These are phyloP conservation scores for Antedon mediterranea DNA, from an alignment of 53 echinoderm and acorn worm species.

Conservation along the genomic window DNA sequence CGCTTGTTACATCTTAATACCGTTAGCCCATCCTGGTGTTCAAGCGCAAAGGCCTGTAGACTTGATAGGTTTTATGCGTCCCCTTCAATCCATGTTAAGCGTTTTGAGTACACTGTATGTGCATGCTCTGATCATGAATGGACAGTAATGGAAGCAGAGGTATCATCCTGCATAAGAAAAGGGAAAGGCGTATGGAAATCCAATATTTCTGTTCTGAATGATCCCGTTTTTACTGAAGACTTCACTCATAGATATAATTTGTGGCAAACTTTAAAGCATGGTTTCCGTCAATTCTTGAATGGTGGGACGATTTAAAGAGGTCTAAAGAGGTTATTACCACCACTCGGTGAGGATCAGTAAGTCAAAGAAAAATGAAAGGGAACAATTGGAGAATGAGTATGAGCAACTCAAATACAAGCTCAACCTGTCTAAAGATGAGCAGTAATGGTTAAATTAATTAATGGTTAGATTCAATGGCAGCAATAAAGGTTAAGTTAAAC, in stretches of 20 bases:
- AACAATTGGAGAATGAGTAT: background rate
- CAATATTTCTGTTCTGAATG: background rate
- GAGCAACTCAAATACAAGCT: background rate
- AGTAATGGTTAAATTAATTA: too few species aligned
- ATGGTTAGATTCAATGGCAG: background rate
- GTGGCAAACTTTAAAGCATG: background rate
- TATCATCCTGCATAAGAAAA: background rate
- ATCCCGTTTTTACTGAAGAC: background rate
- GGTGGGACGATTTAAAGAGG: background rate
- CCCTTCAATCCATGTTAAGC: too few species aligned
- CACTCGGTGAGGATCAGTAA: background rate
- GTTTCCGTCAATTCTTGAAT: background rate
- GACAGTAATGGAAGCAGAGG: background rate
- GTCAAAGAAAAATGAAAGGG: background rate
- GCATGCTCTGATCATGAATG: background rate
- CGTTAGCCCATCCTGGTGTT: constrained; percentile 11
- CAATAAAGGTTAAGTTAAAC: background rate
- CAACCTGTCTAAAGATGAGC: too few species aligned
- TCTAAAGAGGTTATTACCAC: background rate
- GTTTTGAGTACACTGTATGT: background rate
- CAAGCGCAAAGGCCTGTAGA: background rate
- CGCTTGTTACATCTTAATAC: background rate
- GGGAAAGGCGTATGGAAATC: background rate
- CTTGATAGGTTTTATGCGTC: background rate
- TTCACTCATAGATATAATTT: background rate